phyloP scores from a whole-genome alignment of 1,140 invertebrate genomes.

The Lordiphosa mommai region DNA sequence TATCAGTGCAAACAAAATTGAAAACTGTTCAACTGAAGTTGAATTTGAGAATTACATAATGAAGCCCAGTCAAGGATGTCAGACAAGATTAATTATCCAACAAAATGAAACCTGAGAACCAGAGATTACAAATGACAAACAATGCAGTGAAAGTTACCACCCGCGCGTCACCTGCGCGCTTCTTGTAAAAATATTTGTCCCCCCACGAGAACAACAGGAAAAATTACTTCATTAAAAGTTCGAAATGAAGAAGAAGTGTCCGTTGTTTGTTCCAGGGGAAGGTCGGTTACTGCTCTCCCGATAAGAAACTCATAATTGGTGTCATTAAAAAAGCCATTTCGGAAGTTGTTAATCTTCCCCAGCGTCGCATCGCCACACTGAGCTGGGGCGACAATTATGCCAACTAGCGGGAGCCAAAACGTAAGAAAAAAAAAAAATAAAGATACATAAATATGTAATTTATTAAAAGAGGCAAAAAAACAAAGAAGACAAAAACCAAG shows the following conservation, averaged over 20 bases:
- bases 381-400: slow-evolving; percentile 52
- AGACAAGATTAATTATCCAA: not conserved
- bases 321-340: slow-evolving; percentile 76
- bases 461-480: slow-evolving; percentile 46
- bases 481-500: slow-evolving; percentile 4
- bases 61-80: slow-evolving; percentile 6
- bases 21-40: slow-evolving; percentile 20
- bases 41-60: slow-evolving; percentile 13
- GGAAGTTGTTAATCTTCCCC: slow-evolving; percentile 70
- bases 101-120: slow-evolving; percentile 8
- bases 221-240: slow-evolving; percentile 76
- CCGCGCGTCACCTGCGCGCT: slow-evolving; percentile 30
- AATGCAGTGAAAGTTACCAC: slow-evolving; percentile 50
- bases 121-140: slow-evolving; percentile 57
- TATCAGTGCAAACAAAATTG: slow-evolving; percentile 64
- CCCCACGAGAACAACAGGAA: slow-evolving; percentile 24
- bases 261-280: slow-evolving; percentile 1
- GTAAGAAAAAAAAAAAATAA: slow-evolving; percentile 2
- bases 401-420: slow-evolving; percentile 36
- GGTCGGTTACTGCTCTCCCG: slow-evolving; percentile 49
- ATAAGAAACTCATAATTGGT: slow-evolving; percentile 77
- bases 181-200: slow-evolving; percentile 38
- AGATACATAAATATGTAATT: slow-evolving; percentile 75
- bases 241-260: slow-evolving; percentile 46
- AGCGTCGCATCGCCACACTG: slow-evolving; percentile 13